Percentiles rank a stretch among this genome's conserved stretches.
Conservation (phyloP, 1,140 invertebrate species). For the Lordiphosa clarofinis region DNA sequence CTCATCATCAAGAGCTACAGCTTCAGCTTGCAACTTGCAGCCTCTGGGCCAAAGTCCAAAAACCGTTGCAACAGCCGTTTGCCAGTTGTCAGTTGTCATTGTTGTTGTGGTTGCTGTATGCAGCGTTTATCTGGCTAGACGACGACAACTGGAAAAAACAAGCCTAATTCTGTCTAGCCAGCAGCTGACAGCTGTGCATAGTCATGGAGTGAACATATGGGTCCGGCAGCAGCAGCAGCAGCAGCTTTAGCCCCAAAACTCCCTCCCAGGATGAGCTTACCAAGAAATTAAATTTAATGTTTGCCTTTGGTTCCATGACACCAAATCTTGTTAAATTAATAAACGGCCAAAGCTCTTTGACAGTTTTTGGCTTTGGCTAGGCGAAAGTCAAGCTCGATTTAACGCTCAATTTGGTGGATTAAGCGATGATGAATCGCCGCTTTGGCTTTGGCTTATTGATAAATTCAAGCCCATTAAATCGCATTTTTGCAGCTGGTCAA, state of each 20-base stretch:
- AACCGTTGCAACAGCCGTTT: conserved; percentile 59
- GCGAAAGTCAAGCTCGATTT: conserved; percentile 57
- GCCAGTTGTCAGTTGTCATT: conserved; percentile 13
- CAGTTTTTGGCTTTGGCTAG: conserved; percentile 28
- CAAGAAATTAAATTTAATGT: conserved; percentile 68
- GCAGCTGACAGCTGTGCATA: conserved; percentile 63
- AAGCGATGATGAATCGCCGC: conserved; percentile 56
- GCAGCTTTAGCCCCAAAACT: conserved; percentile 5
- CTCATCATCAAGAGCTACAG: conserved; percentile 44
- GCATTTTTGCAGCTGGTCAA: conserved; percentile 48
- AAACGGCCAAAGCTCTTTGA: conserved; percentile 56
- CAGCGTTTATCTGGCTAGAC: conserved; percentile 63
- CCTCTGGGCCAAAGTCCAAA: conserved; percentile 65
- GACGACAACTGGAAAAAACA: conserved; percentile 29
- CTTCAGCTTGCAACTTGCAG: conserved; percentile 38
- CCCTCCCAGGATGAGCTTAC: conserved; percentile 12
- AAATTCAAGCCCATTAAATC: conserved; percentile 70
- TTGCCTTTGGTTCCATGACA: conserved; percentile 4
- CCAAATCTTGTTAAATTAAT: conserved; percentile 70
- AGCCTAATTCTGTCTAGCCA: conserved; percentile 67
- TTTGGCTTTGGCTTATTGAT: conserved; percentile 41
- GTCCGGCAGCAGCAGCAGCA: not conserved
- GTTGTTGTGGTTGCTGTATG: conserved; percentile 24
- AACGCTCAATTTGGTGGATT: conserved; percentile 52
- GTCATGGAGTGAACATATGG: conserved; percentile 23